Evolutionary conservation across 1,140 invertebrate species (phyloP), one percentile per base, ranked within the genome.

Genomic region (Lepidotrigona ventralis): DNA sequence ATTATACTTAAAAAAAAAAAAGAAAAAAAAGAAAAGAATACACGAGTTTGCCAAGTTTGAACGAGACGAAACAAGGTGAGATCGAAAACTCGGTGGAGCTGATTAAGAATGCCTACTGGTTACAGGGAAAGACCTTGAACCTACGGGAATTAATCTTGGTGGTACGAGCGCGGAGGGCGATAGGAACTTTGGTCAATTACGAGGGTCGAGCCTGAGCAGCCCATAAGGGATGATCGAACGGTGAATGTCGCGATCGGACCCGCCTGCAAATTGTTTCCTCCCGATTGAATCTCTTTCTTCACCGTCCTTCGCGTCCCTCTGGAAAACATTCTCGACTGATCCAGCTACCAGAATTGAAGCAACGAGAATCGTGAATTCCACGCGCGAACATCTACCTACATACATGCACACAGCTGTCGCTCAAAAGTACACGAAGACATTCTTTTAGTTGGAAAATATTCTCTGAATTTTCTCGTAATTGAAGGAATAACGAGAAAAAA

Each of bases 181-280:
- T 76, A 51, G 87, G 74, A 86, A 79, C 77, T 89, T 69, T 71
- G 83, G 78, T 85, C 88, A 89, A 89, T 89, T 89, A 89, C 88
- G 85, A 86, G 87, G 88, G 88, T 89, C 84, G 79, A 79, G 17
- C 64, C 74, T 15, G 66, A 78, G 29, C 79, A 64, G 23, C 74
- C 78, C 71, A 66, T 64, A 85, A 84, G 79, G 86, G 60, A 88
- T 80, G 88, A 89, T 89, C 88, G 87, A 85, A 81, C 69, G 46
- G 78, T 54, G 84, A 66, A 84, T 79, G 82, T 89, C 76, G 79
- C 85, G 80, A 89, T 85, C 79, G 79, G 81, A 60, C 63, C 75
- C 82, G 86, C 78, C 85, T 83, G 88, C 88, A 89, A 89, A 89
- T 89, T 89, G 88, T 89, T 85, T 87, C 83, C 80, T 72, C 54